phyloP scores from a whole-genome alignment of 2,113 vertebrate genomes.

The Rousettus leschenaultii region DNA sequence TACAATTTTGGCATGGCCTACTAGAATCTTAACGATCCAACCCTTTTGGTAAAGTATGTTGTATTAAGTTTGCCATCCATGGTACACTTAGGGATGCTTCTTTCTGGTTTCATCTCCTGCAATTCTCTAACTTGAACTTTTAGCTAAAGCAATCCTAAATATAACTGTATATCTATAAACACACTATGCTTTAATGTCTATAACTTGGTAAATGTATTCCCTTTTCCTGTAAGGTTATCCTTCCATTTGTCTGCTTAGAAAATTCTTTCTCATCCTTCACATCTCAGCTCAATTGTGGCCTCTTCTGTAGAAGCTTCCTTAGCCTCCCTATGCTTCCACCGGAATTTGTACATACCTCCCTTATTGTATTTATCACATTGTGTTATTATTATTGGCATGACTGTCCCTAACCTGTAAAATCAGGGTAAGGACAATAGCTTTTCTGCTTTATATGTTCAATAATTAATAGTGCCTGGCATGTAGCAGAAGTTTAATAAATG shows the following conservation, averaged over 20 bases:
- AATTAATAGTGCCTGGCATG: background rate
- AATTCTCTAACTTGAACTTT: conserved; percentile 33
- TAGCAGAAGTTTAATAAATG: background rate
- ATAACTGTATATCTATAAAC: background rate
- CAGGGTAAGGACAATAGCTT: background rate
- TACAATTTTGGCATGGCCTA: background rate
- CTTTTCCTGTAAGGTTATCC: background rate
- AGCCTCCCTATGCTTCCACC: background rate
- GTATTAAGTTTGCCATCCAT: background rate
- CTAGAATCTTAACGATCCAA: conserved; percentile 1
- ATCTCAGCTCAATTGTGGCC: background rate
- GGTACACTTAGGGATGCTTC: background rate
- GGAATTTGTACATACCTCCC: background rate
- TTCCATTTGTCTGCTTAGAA: background rate
- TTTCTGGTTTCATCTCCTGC: conserved; percentile 6
- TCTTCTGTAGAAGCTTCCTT: background rate
- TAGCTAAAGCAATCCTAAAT: conserved; percentile 13
- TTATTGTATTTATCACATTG: background rate
- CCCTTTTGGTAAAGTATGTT: background rate
- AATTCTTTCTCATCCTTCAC: background rate
- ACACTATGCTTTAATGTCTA: background rate
- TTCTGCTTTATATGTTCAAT: conserved; percentile 9
- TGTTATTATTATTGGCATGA: background rate
- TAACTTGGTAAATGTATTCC: background rate
- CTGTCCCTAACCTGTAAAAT: background rate